These are phyloP conservation scores for Pachymerium ferrugineum DNA, from an alignment of 2,888 invertebrate genomes.

Conservation along the genomic window DNA sequence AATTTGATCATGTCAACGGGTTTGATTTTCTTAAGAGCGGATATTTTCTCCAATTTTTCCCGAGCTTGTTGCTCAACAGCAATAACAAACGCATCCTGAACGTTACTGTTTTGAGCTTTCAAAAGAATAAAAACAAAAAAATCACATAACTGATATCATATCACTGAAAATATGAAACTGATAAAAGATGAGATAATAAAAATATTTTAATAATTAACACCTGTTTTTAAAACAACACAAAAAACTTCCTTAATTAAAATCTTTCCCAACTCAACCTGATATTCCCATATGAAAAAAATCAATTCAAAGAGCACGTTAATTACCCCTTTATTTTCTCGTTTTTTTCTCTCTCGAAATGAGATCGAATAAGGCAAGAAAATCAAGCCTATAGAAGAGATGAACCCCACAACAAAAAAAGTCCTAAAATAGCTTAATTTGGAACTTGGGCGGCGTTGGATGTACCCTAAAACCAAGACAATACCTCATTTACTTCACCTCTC, in stretches of 20 bases:
- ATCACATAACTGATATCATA: conserved; percentile 68
- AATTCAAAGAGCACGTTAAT: background rate
- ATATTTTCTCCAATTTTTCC: conserved; percentile 84
- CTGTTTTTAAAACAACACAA: background rate
- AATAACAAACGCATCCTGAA: conserved; percentile 96
- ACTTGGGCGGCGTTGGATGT: background rate
- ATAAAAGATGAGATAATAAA: background rate
- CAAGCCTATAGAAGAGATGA: no score
- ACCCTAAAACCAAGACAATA: background rate
- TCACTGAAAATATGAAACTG: background rate
- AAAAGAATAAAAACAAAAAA: no score
- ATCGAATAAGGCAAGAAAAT: no score
- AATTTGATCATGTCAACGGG: conserved; percentile 89
- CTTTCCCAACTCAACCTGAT: background rate
- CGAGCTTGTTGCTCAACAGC: conserved; percentile 91
- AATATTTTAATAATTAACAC: background rate
- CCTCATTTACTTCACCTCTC: background rate
- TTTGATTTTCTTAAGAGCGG: conserved; percentile 85
- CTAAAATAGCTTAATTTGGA: background rate
- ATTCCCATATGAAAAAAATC: background rate
- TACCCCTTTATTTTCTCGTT: background rate
- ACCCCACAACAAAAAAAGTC: background rate
- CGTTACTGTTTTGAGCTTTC: conserved; percentile 70
- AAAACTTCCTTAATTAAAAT: background rate
- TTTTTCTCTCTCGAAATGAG: no score